A percentile compares a stretch with the other conserved stretches of the same genome.
Conservation (phyloP, 2,113 vertebrate genomes). For the Noturus placidus region DNA sequence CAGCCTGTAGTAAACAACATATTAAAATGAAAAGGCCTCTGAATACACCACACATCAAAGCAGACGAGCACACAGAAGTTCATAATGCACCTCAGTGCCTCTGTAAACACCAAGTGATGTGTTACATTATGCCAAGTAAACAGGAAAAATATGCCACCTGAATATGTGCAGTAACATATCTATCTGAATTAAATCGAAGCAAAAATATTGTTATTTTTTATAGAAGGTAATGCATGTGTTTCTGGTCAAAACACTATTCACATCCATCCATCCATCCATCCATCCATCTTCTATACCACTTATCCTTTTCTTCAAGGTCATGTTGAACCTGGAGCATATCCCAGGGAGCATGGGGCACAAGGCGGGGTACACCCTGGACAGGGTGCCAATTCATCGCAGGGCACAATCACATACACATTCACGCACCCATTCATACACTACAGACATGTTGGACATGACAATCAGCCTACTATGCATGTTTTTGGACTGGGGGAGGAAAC, state of each 20-base stretch:
- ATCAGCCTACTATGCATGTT: too few species aligned
- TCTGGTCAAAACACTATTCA: neutral
- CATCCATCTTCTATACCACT: too few species aligned
- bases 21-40: constrained; percentile 14
- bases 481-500: too few species aligned
- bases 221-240: neutral
- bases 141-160: neutral
- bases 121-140: neutral
- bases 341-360: too few species aligned
- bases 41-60: neutral
- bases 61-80: neutral
- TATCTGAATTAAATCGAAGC: neutral
- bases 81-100: neutral
- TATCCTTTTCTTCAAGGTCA: too few species aligned
- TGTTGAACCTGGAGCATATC: too few species aligned
- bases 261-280: too few species aligned
- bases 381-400: too few species aligned
- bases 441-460: too few species aligned
- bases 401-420: too few species aligned
- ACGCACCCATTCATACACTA: too few species aligned
- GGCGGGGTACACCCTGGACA: too few species aligned
- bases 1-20: constrained; percentile 3
- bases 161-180: neutral
- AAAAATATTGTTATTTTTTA: neutral
- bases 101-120: neutral